These are phyloP conservation scores for Anisognathus igniventris DNA, from an alignment of 2,797 vertebrate species.

Conservation along the genomic window DNA sequence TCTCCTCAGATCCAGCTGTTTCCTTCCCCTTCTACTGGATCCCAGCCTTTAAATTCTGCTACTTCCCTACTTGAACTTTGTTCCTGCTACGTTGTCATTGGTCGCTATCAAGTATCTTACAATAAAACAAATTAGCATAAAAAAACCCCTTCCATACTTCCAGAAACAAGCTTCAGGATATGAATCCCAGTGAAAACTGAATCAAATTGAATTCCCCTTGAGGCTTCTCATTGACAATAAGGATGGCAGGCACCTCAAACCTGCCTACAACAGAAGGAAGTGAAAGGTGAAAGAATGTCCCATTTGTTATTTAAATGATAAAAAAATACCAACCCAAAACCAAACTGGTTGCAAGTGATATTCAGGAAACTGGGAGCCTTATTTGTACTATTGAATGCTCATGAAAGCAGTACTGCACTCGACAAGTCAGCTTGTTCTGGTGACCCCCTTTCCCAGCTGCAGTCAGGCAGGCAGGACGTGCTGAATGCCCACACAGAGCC, in stretches of 20 bases:
- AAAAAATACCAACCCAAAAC: no score
- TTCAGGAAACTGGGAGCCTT: neutral
- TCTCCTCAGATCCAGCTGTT: neutral
- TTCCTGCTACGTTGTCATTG: neutral
- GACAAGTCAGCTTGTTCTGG: neutral
- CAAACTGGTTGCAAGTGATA: neutral
- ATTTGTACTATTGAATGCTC: neutral
- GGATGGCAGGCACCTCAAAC: rapidly evolving
- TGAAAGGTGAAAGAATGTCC: neutral
- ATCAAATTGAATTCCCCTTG: neutral
- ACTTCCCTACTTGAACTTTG: neutral
- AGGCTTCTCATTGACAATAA: neutral
- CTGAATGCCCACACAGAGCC: neutral
- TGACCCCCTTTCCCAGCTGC: neutral
- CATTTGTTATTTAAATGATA: neutral
- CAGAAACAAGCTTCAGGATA: neutral
- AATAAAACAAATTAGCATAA: neutral
- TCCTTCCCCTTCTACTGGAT: neutral
- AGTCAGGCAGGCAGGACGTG: neutral
- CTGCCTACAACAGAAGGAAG: neutral
- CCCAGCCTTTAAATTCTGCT: neutral
- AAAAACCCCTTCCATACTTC: neutral
- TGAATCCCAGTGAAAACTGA: neutral
- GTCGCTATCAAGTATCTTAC: neutral
- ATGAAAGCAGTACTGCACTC: neutral